Conservation (phyloP, 2,797 vertebrate genomes). For the Scolopax bukidnonensis region DNA sequence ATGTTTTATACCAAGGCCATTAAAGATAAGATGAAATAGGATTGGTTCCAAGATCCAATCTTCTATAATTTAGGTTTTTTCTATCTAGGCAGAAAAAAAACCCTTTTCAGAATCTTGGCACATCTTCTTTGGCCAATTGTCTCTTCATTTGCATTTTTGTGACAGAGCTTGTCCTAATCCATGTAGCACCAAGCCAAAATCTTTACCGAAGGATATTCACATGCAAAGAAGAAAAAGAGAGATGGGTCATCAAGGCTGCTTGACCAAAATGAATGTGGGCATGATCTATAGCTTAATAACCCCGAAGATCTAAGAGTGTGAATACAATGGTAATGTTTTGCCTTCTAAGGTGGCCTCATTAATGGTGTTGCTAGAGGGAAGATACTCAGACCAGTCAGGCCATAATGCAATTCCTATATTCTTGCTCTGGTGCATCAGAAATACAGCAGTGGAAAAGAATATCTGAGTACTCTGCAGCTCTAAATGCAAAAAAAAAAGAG, state of each 20-base stretch:
- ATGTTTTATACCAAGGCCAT: background rate
- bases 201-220: background rate
- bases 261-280: background rate
- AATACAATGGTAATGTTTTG: background rate
- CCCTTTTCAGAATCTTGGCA: background rate
- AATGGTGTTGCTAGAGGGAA: background rate
- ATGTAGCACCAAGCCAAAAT: background rate
- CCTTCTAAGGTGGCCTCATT: background rate
- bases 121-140: background rate
- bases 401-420: background rate
- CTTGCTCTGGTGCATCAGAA: background rate
- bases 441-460: background rate
- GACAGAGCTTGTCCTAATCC: background rate
- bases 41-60: background rate
- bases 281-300: constrained; percentile 9
- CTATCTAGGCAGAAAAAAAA: background rate
- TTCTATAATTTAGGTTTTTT: background rate
- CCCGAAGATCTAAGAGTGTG: background rate
- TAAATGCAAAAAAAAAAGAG: background rate
- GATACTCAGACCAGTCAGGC: background rate
- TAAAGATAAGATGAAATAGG: background rate
- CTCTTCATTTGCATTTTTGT: background rate
- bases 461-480: background rate
- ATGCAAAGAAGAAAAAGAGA: background rate
- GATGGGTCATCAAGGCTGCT: background rate